These are phyloP conservation scores for Sesamia inferens DNA, from an alignment of 2,888 invertebrate species.

Conservation along the genomic window DNA sequence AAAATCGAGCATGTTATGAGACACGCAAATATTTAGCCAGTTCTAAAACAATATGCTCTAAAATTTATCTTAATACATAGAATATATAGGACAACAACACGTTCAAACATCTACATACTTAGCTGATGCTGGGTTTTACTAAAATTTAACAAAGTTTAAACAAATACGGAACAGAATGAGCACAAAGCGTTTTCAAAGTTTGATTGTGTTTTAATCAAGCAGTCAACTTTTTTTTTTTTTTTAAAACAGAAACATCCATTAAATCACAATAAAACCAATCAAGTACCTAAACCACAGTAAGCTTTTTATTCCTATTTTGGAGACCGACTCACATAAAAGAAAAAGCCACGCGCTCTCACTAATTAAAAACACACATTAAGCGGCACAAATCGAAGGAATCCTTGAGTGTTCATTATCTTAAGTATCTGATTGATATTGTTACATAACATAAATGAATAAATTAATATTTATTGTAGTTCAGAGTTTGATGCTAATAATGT, in stretches of 20 bases:
- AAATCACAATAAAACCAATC: slow-evolving; percentile 23
- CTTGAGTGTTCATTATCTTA: slow-evolving; percentile 70
- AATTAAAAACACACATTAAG: slow-evolving; percentile 2
- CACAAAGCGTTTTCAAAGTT: too few species aligned
- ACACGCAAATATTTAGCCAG: slow-evolving; percentile 1
- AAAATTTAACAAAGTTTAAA: neutral
- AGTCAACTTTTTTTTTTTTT: neutral
- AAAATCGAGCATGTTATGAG: slow-evolving; percentile 11
- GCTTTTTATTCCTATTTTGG: neutral
- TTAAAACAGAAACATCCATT: slow-evolving; percentile 15
- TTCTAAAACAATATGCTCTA: neutral
- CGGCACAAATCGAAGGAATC: slow-evolving; percentile 47
- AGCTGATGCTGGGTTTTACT: neutral
- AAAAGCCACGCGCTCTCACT: neutral
- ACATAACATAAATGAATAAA: slow-evolving; percentile 67
- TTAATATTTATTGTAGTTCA: slow-evolving; percentile 59
- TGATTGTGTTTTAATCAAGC: slow-evolving; percentile 37
- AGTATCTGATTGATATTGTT: slow-evolving; percentile 73
- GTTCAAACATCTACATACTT: neutral
- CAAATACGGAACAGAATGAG: neutral
- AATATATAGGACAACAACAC: neutral
- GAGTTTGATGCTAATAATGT: slow-evolving; percentile 56
- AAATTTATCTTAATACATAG: neutral
- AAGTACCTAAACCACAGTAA: neutral
- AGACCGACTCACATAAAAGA: neutral